These are phyloP conservation scores for Peromyscus aztecus DNA, from an alignment of 2,797 vertebrate genomes.

Conservation along the genomic window DNA sequence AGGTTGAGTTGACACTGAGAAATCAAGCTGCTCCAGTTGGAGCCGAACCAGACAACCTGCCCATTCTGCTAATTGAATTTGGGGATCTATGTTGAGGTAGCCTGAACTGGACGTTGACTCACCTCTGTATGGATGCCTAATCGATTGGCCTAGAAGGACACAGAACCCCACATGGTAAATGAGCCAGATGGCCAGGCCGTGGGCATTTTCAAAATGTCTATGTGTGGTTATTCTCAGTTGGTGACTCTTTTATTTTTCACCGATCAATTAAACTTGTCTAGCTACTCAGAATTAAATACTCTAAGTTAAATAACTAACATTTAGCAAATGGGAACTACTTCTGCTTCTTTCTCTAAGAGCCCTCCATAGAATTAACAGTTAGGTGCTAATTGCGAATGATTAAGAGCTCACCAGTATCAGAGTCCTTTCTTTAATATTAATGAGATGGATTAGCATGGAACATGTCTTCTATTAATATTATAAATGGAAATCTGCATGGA, in stretches of 20 bases:
- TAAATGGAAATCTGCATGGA: conserved; percentile 89
- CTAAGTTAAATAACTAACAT: conserved; percentile 87
- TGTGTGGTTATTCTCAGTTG: conserved; percentile 74
- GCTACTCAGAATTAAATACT: conserved; percentile 86
- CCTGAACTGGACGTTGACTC: conserved; percentile 41
- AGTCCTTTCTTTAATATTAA: conserved; percentile 91
- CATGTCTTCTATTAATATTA: conserved; percentile 90
- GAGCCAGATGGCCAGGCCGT: conserved; percentile 70
- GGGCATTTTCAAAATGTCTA: conserved; percentile 70
- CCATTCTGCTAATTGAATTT: conserved; percentile 69
- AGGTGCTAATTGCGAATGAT: conserved; percentile 91
- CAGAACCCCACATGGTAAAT: conserved; percentile 73
- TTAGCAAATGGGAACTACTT: conserved; percentile 83
- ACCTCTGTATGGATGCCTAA: conserved; percentile 75
- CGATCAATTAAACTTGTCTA: conserved; percentile 85
- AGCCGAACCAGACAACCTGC: conserved; percentile 74
- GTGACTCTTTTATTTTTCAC: conserved; percentile 84
- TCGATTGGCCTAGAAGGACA: conserved; percentile 58
- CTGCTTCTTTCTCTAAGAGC: conserved; percentile 85
- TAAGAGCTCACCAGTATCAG: conserved; percentile 89
- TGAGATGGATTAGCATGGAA: conserved; percentile 89
- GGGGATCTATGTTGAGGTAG: conserved; percentile 53
- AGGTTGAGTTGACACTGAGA: conserved; percentile 64
- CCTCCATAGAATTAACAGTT: conserved; percentile 89
- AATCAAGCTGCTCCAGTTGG: conserved; percentile 70